These are phyloP conservation scores for Ammodytes dubius DNA, from an alignment of 2,113 vertebrate genomes.

Conservation along the genomic window DNA sequence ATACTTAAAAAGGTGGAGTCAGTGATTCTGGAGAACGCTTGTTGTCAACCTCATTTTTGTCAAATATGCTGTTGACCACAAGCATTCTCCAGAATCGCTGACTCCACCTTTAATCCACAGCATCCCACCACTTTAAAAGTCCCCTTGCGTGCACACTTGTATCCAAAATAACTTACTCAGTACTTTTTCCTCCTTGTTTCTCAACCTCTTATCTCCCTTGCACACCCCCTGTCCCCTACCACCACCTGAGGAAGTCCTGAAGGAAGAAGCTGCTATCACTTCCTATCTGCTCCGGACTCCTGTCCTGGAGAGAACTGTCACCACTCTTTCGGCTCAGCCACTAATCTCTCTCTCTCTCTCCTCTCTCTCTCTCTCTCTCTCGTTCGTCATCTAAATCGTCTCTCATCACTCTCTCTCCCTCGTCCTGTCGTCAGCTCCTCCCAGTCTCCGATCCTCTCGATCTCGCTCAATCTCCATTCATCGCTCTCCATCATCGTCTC, in stretches of 20 bases:
- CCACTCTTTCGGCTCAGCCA: constrained; percentile 53
- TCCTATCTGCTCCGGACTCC: constrained; percentile 62
- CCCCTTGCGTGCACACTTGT: not conserved
- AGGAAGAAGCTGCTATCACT: constrained; percentile 61
- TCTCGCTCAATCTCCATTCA: too few relatives aligned
- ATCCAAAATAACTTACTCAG: constrained; percentile 1
- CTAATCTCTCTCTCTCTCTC: constrained; percentile 59
- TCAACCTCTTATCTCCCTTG: not conserved
- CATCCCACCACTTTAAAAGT: not conserved
- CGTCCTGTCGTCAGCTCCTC: too few relatives aligned
- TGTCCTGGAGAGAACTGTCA: constrained; percentile 76
- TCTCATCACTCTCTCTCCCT: too few relatives aligned
- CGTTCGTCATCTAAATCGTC: too few relatives aligned
- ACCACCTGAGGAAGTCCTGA: constrained; percentile 41
- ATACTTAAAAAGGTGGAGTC: too few relatives aligned
- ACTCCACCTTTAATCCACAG: too few relatives aligned
- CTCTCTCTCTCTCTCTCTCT: constrained; percentile 26
- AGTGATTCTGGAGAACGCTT: too few relatives aligned
- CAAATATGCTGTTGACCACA: too few relatives aligned
- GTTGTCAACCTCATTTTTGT: too few relatives aligned
- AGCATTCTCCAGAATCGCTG: too few relatives aligned
- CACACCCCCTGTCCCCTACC: not conserved
- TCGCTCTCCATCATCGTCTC: too few relatives aligned
- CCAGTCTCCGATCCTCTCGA: too few relatives aligned
- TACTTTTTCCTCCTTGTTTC: constrained; percentile 29